These are phyloP conservation scores for Girardinichthys multiradiatus DNA, from an alignment of 2,113 vertebrate species.

Conservation along the genomic window DNA sequence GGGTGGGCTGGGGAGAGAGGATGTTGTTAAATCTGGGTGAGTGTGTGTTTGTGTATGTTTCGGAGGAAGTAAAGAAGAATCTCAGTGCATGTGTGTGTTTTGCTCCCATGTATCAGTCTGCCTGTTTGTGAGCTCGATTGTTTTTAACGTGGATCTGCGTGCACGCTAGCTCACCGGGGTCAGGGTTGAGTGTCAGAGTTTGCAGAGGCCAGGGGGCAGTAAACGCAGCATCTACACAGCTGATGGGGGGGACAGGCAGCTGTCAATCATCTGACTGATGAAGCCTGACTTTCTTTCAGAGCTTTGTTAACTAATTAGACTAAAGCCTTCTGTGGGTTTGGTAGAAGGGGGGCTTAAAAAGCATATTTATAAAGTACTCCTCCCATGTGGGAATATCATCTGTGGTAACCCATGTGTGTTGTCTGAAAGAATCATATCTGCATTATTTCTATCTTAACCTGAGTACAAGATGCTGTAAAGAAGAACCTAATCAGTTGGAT, in stretches of 20 bases:
- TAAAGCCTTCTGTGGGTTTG: conserved; percentile 22
- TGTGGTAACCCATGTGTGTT: not conserved
- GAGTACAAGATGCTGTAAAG: not conserved
- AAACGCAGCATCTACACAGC: conserved; percentile 90
- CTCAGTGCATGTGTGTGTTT: conserved; percentile 12
- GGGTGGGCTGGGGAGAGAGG: conserved; percentile 24
- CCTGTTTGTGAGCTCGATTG: conserved; percentile 20
- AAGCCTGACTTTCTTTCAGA: conserved; percentile 58
- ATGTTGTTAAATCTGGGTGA: conserved; percentile 64
- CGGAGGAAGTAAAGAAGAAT: conserved; percentile 49
- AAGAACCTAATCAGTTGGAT: not conserved
- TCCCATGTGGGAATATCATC: conserved; percentile 14
- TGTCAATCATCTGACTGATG: conserved; percentile 95
- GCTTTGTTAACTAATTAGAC: conserved; percentile 71
- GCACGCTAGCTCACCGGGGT: conserved; percentile 16
- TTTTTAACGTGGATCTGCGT: conserved; percentile 17
- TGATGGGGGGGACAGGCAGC: conserved; percentile 86
- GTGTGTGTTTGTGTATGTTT: conserved; percentile 57
- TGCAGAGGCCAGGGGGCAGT: conserved; percentile 84
- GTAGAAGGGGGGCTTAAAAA: conserved; percentile 56
- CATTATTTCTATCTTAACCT: not conserved
- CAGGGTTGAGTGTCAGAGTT: conserved; percentile 62
- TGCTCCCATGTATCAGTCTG: conserved; percentile 25
- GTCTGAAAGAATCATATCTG: not conserved
- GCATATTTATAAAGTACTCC: conserved; percentile 20